Base-by-base conservation (phyloP, 2,113 vertebrate species). In the Diadophis punctatus region DNA sequence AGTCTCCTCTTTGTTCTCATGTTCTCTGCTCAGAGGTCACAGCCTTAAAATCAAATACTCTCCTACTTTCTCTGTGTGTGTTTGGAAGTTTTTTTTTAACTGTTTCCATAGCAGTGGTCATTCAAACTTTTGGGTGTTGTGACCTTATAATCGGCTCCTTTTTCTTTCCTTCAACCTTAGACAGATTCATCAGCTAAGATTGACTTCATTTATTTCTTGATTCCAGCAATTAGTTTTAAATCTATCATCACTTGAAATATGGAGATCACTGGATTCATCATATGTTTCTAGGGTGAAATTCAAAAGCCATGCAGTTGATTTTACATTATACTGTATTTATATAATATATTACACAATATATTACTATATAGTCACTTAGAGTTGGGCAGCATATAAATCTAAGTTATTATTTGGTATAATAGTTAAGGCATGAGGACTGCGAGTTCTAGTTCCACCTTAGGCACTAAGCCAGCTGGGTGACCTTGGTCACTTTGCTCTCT, bases 1-100 rank as follows among this genome's bases (percentile, higher is more conserved):
- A 68, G 60, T 94, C 95, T 93, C 87, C 94, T 96, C 92, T 96
- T 94, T 94, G 94, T 63, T 14, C 27, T 63, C 60, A 93, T 93
- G 94, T 0, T 91, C 94, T 12, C 30, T n/a, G 60, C 12, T 30
- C 30, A 6, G 30, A 16, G 2, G 5, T 14, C 30, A 74, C 11
- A 74, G 16, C 68, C 14, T 74, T 39, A 74, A 34, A 74, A 74
- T 74, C 12, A 74, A 74, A 39, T 20, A 74, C 6, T 39, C n/a
- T 18, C 16, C 68, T 18, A 39, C 2, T 39, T 34, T 74, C 2
- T 20, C 5, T 34, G 63, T 74, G n/a, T 74, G 3, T 34, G n/a
- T 34, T 8, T 34, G n/a, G n/a, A 4, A 5, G 11, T 63, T 53
- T 53, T 63, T 74, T 74, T 74, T 74, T 34, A 16, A 34, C n/a